Evolutionary conservation across 2,888 invertebrate genomes (phyloP).

Genomic region (Campoletis raptor): DNA sequence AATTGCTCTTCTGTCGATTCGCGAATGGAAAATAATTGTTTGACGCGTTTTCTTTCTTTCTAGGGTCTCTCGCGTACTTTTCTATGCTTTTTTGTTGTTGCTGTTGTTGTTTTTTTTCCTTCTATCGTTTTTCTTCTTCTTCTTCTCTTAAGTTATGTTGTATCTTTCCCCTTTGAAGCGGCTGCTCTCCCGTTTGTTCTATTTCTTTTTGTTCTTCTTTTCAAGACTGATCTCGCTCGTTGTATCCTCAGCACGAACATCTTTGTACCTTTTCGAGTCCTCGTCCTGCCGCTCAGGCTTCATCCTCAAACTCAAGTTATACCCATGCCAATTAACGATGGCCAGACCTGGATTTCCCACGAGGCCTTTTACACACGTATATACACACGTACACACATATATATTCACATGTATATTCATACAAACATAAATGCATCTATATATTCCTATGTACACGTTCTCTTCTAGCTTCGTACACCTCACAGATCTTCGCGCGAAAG

Average conservation of each 20-base stretch:
- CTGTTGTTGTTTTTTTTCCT: not conserved
- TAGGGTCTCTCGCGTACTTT: slow-evolving; percentile 6
- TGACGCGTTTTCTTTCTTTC: slow-evolving; percentile 53
- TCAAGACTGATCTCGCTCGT: slow-evolving; percentile 29
- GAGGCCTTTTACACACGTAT: slow-evolving; percentile 63
- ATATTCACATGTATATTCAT: not conserved
- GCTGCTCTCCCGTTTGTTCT: slow-evolving; percentile 11
- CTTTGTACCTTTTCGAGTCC: slow-evolving; percentile 38
- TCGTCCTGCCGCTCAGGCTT: slow-evolving; percentile 34
- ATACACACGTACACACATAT: slow-evolving; percentile 1
- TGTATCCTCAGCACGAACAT: slow-evolving; percentile 48
- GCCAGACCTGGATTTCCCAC: slow-evolving; percentile 69
- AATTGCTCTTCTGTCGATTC: slow-evolving; percentile 35
- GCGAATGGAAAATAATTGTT: slow-evolving; percentile 41
- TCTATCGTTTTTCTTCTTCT: too few species aligned
- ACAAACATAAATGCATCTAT: slow-evolving; percentile 9
- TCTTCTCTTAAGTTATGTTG: slow-evolving; percentile 36
- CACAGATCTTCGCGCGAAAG: slow-evolving; percentile 42
- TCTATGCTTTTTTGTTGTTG: not conserved
- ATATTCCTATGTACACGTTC: slow-evolving; percentile 4
- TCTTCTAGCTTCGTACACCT: slow-evolving; percentile 46
- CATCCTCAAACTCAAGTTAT: slow-evolving; percentile 54
- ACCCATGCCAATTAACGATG: slow-evolving; percentile 69
- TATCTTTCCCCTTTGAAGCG: slow-evolving; percentile 28
- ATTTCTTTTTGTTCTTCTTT: slow-evolving; percentile 30